Evolutionary conservation across 2,888 invertebrate species (phyloP).

Genomic region (Strigamia transsilvanica): DNA sequence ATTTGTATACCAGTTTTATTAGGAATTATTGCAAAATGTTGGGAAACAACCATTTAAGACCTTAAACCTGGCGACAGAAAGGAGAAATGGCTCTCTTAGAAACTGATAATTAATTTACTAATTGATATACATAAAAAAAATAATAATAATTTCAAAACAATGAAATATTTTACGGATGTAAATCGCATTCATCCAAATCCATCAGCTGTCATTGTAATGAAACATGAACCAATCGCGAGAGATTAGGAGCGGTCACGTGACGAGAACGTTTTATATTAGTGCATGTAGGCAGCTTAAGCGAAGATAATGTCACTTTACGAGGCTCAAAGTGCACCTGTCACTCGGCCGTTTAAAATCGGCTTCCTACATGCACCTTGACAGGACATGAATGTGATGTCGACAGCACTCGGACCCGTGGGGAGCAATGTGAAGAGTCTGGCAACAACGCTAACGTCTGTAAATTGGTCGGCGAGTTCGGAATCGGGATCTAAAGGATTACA

Average conservation of each 20-base stretch:
- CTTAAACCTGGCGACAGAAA: not conserved
- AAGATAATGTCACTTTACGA: slow-evolving; percentile 10
- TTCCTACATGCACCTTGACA: slow-evolving; percentile 5
- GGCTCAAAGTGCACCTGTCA: slow-evolving; percentile 26
- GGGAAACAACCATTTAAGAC: not conserved
- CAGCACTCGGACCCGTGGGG: slow-evolving; percentile 12
- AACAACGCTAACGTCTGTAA: not conserved
- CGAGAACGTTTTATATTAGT: not conserved
- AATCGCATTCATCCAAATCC: not conserved
- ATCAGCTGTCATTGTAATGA: not conserved
- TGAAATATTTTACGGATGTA: not conserved
- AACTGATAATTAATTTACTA: not conserved
- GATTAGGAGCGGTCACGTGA: not conserved
- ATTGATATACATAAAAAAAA: too few relatives aligned
- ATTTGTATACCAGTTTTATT: slow-evolving; percentile 21
- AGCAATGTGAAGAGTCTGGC: not conserved
- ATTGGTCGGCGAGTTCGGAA: slow-evolving; percentile 5
- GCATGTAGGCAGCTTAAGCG: not conserved
- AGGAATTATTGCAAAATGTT: slow-evolving; percentile 17
- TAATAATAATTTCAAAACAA: not conserved
- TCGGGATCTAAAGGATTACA: slow-evolving; percentile 9
- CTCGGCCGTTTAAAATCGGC: not conserved
- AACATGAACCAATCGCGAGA: not conserved
- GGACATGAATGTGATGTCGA: slow-evolving; percentile 45
- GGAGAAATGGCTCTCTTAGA: not conserved